These are phyloP conservation scores for Unio delphinus DNA, from an alignment of 2,888 invertebrate genomes.

Conservation along the genomic window DNA sequence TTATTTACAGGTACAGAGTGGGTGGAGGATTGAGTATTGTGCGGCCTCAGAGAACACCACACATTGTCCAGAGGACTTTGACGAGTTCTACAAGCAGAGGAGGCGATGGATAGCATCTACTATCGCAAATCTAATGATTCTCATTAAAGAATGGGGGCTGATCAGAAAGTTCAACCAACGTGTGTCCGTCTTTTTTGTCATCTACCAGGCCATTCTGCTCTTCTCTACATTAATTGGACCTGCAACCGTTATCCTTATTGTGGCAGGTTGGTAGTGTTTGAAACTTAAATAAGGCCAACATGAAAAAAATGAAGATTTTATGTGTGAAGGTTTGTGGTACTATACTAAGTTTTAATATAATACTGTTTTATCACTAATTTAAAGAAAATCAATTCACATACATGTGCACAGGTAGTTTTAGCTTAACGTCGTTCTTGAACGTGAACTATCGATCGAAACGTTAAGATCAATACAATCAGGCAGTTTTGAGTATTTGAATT, in stretches of 20 bases:
- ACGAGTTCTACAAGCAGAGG: constrained; percentile 67
- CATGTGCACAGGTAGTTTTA: no score
- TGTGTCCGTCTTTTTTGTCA: constrained; percentile 55
- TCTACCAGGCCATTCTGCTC: constrained; percentile 61
- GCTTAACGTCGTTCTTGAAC: no score
- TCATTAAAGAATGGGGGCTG: constrained; percentile 50
- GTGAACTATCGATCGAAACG: no score
- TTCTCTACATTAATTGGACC: constrained; percentile 61
- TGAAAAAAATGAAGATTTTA: no score
- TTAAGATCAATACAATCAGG: no score
- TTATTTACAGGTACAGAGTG: constrained; percentile 54
- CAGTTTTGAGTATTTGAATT: no score
- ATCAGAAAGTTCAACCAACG: constrained; percentile 51
- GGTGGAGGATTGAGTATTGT: constrained; percentile 68
- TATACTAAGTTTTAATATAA: no score
- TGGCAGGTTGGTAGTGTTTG: constrained; percentile 42
- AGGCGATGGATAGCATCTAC: constrained; percentile 67
- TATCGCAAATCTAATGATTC: constrained; percentile 55
- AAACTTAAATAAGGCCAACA: no score
- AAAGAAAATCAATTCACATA: no score
- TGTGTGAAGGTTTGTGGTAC: no score
- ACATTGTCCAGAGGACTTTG: constrained; percentile 64
- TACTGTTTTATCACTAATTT: no score
- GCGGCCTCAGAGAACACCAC: constrained; percentile 64
- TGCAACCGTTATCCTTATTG: constrained; percentile 53